A percentile compares a stretch with the other conserved stretches of the same genome.
phyloP scores from a whole-genome alignment of 2,797 vertebrate genomes.

The Manis javanica region DNA sequence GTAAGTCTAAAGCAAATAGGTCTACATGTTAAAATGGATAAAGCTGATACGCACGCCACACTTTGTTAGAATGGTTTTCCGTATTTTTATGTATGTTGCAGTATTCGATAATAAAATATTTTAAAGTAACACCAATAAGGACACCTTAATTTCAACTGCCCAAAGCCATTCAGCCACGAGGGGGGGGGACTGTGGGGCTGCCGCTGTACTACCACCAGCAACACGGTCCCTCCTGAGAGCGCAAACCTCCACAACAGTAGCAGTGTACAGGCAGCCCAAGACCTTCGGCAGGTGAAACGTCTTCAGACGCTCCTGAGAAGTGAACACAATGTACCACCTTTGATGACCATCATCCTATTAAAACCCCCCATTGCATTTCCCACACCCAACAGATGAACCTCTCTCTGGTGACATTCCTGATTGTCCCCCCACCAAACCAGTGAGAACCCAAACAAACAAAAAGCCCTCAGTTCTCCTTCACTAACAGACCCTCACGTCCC shows the following conservation, averaged over 20 bases:
- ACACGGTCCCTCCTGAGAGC: not conserved
- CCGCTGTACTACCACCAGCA: not conserved
- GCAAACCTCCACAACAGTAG: not conserved
- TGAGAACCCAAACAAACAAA: not conserved
- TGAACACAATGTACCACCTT: not conserved
- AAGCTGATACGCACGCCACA: not conserved
- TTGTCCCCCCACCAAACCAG: not conserved
- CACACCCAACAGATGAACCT: not conserved
- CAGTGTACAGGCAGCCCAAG: not conserved
- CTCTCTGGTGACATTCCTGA: not conserved
- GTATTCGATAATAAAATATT: not conserved
- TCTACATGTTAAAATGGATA: not conserved
- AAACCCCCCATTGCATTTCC: conserved; percentile 11
- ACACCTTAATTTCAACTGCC: not conserved
- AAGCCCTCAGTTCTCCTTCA: not conserved
- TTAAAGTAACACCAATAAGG: not conserved
- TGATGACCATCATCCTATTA: not conserved
- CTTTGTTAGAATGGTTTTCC: not conserved
- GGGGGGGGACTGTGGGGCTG: not conserved
- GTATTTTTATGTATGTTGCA: not conserved
- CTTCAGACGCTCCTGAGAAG: not conserved
- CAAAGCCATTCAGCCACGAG: not conserved
- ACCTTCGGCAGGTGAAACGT: not conserved
- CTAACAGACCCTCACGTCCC: not conserved
- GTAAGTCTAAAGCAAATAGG: not conserved